Evolutionary conservation across 1,140 invertebrate genomes (phyloP), one percentile per base, ranked within the genome.

Genomic region (Pseudomyrmex concolor): DNA sequence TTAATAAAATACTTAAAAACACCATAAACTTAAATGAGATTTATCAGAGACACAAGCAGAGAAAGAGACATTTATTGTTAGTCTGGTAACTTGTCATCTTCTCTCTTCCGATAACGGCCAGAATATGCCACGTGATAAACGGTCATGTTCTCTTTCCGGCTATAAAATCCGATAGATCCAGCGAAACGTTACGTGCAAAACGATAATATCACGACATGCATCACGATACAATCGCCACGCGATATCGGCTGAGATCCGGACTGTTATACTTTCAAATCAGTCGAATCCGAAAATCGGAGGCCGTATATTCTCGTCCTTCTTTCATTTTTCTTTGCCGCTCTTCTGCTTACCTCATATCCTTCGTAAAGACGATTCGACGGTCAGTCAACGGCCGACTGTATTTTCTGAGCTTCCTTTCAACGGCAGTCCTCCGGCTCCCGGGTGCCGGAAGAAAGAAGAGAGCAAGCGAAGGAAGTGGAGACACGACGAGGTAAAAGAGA

Each of bases 231-330:
- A 64, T 78, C 51, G 71, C n/a, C 12, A 19, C 15, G 17, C 71
- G 81, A 60, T 54, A 83, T 72, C 50, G 70, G 48, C 85, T 59
- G 57, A 45, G 12, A 22, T 57, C 2, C 45, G 68, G 67, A 50
- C 17, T 54, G 68, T 87, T 88, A 85, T 88, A 88, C 87, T 88
- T 88, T 88, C 83, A 88, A 82, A 88, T 88, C 83, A 83, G 54
- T 51, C 71, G 82, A 76, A 70, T 88, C 72, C 51, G 43, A 76
- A 34, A 85, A 87, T 72, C 85, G 81, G 71, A 76, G 76, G n/a
- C 10, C 45, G 7, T 25, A 55, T 43, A 7, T 8, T 2, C 12
- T 19, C 63, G n/a, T 43, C 72, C 19, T 10, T 51, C 50, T 51
- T 51, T 51, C 50, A 10, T 10, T 13, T 13, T 51, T 51, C 50